Conservation (phyloP, 1,140 invertebrate species). For the Paraescarpia echinospica region DNA sequence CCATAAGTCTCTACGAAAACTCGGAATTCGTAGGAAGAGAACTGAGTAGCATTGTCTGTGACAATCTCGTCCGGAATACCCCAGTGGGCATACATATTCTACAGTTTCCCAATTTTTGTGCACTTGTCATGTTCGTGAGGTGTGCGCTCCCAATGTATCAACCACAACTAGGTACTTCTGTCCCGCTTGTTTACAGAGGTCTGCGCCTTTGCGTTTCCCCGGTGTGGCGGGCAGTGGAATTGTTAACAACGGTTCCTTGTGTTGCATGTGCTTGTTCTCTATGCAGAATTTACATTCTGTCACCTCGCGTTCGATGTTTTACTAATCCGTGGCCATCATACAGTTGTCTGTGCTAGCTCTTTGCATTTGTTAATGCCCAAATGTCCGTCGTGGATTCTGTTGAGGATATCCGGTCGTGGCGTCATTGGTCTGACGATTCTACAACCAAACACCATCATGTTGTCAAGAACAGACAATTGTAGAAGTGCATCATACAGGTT, state of each 20-base stretch:
- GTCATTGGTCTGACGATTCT: background rate
- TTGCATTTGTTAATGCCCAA: constrained; percentile 9
- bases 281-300: background rate
- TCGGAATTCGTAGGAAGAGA: constrained; percentile 51
- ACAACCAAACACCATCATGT: background rate
- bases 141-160: too few relatives aligned
- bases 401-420: background rate
- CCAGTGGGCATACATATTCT: background rate
- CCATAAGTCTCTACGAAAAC: constrained; percentile 53
- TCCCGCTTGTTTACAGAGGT: too few relatives aligned
- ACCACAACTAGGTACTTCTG: too few relatives aligned
- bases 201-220: background rate
- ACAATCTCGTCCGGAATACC: constrained; percentile 11
- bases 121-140: too few relatives aligned
- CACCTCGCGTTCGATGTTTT: background rate
- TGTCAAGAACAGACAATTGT: background rate
- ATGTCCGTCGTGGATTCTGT: background rate
- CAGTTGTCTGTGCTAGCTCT: background rate
- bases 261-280: background rate
- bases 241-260: background rate
- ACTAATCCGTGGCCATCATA: too few relatives aligned
- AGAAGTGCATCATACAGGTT: background rate
- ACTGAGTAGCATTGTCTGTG: constrained; percentile 57
- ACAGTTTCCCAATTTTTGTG: too few relatives aligned
- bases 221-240: background rate